A percentile compares a stretch with the other conserved stretches of the same genome.
These are phyloP conservation scores for Sardina pilchardus DNA, from an alignment of 2,113 vertebrate species.

Conservation along the genomic window DNA sequence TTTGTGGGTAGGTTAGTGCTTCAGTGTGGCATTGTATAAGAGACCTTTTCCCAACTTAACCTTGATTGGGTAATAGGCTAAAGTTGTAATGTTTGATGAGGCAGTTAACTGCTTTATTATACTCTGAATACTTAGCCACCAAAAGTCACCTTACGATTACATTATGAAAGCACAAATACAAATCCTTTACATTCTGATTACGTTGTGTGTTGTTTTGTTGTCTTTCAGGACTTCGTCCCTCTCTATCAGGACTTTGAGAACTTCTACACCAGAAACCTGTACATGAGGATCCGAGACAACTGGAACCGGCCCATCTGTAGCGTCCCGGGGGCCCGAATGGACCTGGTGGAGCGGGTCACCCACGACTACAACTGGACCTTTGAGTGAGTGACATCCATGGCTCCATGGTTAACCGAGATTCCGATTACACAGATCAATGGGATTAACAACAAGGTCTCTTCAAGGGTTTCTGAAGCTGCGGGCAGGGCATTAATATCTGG, in stretches of 20 bases:
- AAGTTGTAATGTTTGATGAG: not conserved
- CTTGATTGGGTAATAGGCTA: not conserved
- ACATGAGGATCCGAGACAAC: conserved; percentile 95
- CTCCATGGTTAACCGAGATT: not conserved
- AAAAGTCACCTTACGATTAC: not conserved
- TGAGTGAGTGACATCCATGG: conserved; percentile 74
- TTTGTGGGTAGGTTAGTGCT: not conserved
- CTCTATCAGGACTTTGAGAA: conserved; percentile 98
- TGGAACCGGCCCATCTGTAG: conserved; percentile 95
- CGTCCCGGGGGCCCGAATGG: conserved; percentile 89
- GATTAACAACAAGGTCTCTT: not conserved
- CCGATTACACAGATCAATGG: not conserved
- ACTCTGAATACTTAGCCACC: no score
- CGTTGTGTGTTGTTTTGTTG: not conserved
- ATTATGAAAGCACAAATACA: not conserved
- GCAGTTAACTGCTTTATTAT: not conserved
- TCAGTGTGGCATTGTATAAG: not conserved
- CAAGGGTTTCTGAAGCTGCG: not conserved
- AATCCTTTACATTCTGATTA: not conserved
- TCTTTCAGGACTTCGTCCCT: conserved; percentile 89
- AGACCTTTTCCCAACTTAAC: not conserved
- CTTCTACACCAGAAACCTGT: conserved; percentile 95
- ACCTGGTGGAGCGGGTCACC: conserved; percentile 85
- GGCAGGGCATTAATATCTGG: not conserved
- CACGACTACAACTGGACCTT: conserved; percentile 96